Evolutionary conservation across 2,888 invertebrate genomes (phyloP), one percentile per base, ranked within the genome.

Genomic region (Liopterus haemorrhoidalis): DNA sequence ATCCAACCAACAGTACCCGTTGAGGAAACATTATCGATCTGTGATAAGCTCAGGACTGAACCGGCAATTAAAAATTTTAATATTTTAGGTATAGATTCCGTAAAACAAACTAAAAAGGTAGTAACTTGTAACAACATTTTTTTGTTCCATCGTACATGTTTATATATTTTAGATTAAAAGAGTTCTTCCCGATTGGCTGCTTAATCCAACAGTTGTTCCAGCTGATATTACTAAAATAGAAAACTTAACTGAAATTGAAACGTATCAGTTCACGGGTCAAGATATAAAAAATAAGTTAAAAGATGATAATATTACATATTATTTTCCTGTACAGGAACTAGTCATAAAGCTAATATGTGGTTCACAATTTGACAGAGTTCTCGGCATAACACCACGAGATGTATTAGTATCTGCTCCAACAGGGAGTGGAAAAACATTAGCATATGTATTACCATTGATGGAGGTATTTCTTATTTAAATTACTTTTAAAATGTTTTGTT

Each of bases 401-500:
- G 74, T 95, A 39, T 97, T 97, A 70, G 90, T 99, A 19, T 94
- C 93, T 28, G 94, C 96, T 12, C 95, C 97, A 1, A 97, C 97
- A 2, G 96, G 95, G 12, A 95, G 94, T 72, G 97, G 97, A 14
- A 97, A 97, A 73, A 97, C 97, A 1, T 69, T 97, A 46, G 85
- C 94, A 2, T 97, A 90, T 76, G 91, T 89, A 35, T 69, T 97
- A 49, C 97, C 97, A n/a, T n/a, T n/a, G n/a, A n/a, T n/a, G n/a
- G n/a, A n/a, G n/a, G 18, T 32, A 3, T 33, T 40, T n/a, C n/a
- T n/a, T n/a, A n/a, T n/a, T n/a, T n/a, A n/a, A 22, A 36, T 42
- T 2, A 31, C 12, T 32, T 40, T 19, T 32, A 30, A 19, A 9
- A 19, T 20, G 8, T 27, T 24, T 12, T 50, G 2, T 48, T 36